Conservation (phyloP, 2,888 invertebrate genomes). For the Amiota mariae region DNA sequence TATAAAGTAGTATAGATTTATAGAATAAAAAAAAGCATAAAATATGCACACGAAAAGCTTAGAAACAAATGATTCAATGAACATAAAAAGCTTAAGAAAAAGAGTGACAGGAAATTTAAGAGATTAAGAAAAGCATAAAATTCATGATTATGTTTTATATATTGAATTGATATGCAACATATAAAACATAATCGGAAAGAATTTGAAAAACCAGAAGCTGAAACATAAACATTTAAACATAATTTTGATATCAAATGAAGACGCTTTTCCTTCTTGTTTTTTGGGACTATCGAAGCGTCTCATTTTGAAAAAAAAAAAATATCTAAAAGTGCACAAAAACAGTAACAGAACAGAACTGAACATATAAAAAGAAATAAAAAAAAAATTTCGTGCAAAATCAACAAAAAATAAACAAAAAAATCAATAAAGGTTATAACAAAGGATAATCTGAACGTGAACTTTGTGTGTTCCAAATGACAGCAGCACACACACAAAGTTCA, state of each 20-base stretch:
- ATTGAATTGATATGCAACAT: neutral
- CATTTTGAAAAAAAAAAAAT: slow-evolving; percentile 18
- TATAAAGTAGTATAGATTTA: slow-evolving; percentile 38
- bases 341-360: neutral
- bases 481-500: slow-evolving; percentile 37
- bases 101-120: slow-evolving; percentile 11
- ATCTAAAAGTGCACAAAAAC: slow-evolving; percentile 6
- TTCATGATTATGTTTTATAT: neutral
- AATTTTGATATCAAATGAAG: slow-evolving; percentile 15
- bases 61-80: slow-evolving; percentile 58
- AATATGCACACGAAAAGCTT: slow-evolving; percentile 58
- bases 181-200: slow-evolving; percentile 30
- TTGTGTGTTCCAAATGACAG: slow-evolving; percentile 31
- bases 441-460: slow-evolving; percentile 48
- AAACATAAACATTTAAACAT: slow-evolving; percentile 41
- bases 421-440: slow-evolving; percentile 56
- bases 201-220: slow-evolving; percentile 36
- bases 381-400: slow-evolving; percentile 36
- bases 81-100: slow-evolving; percentile 56
- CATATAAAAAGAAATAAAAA: slow-evolving; percentile 14
- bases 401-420: slow-evolving; percentile 45
- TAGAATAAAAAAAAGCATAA: slow-evolving; percentile 49
- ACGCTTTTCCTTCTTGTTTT: neutral
- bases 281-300: neutral
- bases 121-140: slow-evolving; percentile 17